Evolutionary conservation across 1,140 invertebrate species (phyloP).

Genomic region (Meloidogyne floridensis): DNA sequence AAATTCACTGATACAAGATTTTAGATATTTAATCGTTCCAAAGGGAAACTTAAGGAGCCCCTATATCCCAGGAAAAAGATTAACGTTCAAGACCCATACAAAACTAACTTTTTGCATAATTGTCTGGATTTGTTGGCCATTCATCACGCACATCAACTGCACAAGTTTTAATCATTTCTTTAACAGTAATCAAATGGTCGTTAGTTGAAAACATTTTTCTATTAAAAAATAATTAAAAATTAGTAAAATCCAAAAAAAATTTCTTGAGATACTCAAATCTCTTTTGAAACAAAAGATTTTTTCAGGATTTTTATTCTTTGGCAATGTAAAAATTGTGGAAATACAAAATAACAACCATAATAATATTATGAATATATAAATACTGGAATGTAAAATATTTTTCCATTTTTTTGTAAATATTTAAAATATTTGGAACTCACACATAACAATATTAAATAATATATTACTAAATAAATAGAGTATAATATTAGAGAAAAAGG

Average conservation of each 20-base stretch:
- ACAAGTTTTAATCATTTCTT: slow-evolving; percentile 31
- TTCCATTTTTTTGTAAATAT: not conserved
- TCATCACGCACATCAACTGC: slow-evolving; percentile 31
- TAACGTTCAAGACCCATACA: too few species aligned
- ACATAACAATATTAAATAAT: not conserved
- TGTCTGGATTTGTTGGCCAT: slow-evolving; percentile 27
- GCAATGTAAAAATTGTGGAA: slow-evolving; percentile 1
- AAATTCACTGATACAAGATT: too few species aligned
- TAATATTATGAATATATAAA: not conserved
- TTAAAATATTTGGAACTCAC: not conserved
- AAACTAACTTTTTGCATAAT: slow-evolving; percentile 28
- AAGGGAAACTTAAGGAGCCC: too few species aligned
- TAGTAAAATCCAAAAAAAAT: not conserved
- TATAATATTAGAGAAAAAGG: not conserved
- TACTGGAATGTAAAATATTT: not conserved
- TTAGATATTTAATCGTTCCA: too few species aligned
- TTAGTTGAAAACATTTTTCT: slow-evolving; percentile 17
- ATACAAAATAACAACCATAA: not conserved
- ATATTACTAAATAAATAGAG: slow-evolving; percentile 3
- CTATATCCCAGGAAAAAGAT: too few species aligned
- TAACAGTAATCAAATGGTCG: slow-evolving; percentile 25
- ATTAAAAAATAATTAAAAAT: not conserved
- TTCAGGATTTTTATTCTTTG: not conserved
- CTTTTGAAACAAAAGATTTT: not conserved
- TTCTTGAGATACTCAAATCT: not conserved